Conservation (phyloP, 2,797 vertebrate species). For the Ptychobarbus kaznakovi region DNA sequence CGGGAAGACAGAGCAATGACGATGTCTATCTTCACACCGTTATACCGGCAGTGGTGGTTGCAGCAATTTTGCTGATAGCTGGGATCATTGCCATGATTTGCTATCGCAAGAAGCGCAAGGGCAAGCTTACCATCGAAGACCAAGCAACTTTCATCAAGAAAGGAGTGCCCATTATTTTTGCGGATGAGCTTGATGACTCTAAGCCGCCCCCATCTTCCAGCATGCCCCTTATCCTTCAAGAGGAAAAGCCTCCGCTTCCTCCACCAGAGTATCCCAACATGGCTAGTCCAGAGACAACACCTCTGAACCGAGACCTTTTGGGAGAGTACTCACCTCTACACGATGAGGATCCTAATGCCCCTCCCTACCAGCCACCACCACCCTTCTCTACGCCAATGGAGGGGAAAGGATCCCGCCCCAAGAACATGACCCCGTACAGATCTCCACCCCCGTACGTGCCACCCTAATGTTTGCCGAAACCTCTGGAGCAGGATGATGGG, state of each 20-base stretch:
- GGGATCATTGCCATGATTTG: conserved; percentile 98
- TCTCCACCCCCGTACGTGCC: conserved; percentile 97
- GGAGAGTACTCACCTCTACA: conserved; percentile 93
- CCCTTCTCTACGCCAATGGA: conserved; percentile 96
- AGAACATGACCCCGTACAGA: conserved; percentile 99
- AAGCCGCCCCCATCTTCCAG: conserved; percentile 95
- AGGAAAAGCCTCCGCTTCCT: conserved; percentile 95
- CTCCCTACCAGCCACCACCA: conserved; percentile 96
- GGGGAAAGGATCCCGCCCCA: conserved; percentile 96
- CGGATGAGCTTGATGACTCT: conserved; percentile 95
- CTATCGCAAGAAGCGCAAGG: conserved; percentile 97
- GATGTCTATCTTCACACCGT: conserved; percentile 97
- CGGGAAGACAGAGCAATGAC: conserved; percentile 89
- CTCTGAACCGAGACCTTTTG: conserved; percentile 91
- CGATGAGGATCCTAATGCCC: conserved; percentile 94
- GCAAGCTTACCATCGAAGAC: conserved; percentile 96
- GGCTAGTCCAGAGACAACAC: conserved; percentile 90
- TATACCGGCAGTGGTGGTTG: conserved; percentile 95
- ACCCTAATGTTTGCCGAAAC: conserved; percentile 84
- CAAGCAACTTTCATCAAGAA: conserved; percentile 99
- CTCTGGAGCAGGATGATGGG: conserved; percentile 68
- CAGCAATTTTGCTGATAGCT: conserved; percentile 91
- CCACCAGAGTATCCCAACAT: conserved; percentile 96
- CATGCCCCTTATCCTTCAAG: conserved; percentile 96
- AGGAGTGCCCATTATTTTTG: conserved; percentile 97